phyloP scores from a whole-genome alignment of 1,140 invertebrate genomes.

The Calephelis virginiensis region DNA sequence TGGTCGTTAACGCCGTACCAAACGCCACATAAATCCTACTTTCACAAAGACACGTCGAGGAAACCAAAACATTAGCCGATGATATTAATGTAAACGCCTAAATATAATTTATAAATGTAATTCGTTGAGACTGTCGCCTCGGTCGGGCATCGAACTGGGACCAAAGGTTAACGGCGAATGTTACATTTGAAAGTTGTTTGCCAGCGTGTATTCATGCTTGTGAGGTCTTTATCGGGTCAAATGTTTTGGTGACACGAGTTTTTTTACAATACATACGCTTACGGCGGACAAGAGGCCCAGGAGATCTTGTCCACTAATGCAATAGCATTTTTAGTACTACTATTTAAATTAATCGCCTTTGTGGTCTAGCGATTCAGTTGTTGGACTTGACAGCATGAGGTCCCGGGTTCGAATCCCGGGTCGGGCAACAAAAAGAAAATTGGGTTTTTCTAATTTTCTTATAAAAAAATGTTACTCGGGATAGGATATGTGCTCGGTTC shows the following conservation, averaged over 20 bases:
- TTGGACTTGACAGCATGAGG: too few species aligned
- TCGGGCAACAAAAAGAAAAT: too few species aligned
- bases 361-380: too few species aligned
- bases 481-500: too few species aligned
- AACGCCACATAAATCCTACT: conserved; percentile 14
- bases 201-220: conserved; percentile 33
- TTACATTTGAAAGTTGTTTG: conserved; percentile 50
- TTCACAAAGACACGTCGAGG: conserved; percentile 17
- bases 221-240: conserved; percentile 27
- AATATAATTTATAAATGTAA: conserved; percentile 33
- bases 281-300: not conserved
- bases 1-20: not conserved
- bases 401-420: too few species aligned
- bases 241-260: conserved; percentile 19
- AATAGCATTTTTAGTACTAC: too few species aligned
- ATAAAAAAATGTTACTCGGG: too few species aligned
- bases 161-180: conserved; percentile 32
- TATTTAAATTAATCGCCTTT: too few species aligned
- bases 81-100: conserved; percentile 15
- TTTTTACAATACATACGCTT: conserved; percentile 3
- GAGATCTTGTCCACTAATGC: too few species aligned
- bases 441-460: too few species aligned
- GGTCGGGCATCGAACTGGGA: conserved; percentile 24
- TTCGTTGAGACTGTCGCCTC: conserved; percentile 3
- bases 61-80: conserved; percentile 18